Conservation (phyloP, 1,140 invertebrate species). For the Cotesia vestalis region DNA sequence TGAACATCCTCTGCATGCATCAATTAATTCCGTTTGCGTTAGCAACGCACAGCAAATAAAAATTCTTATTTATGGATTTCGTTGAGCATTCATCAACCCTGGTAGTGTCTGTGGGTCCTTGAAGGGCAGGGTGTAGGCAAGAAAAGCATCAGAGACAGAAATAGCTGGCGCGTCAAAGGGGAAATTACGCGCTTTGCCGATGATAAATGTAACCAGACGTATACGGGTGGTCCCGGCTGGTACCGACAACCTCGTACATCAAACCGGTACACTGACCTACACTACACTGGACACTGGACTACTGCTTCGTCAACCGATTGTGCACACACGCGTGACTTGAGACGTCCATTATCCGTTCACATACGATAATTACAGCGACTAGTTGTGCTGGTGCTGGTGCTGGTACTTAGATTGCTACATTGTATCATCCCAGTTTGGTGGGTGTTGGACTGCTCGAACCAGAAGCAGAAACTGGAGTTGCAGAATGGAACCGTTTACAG, state of each 20-base stretch:
- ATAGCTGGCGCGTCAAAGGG: conserved; percentile 28
- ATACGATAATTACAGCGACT: conserved; percentile 47
- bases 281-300: conserved; percentile 36
- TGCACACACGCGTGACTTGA: conserved; percentile 44
- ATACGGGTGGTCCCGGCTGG: conserved; percentile 38
- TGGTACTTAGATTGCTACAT: conserved; percentile 31
- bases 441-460: conserved; percentile 49
- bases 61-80: no score
- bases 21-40: no score
- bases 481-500: conserved; percentile 44
- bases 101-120: no score
- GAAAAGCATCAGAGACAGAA: conserved; percentile 21
- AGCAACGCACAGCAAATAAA: no score
- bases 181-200: conserved; percentile 35
- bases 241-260: conserved; percentile 39
- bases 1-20: no score
- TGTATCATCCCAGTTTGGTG: conserved; percentile 48
- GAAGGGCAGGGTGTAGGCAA: no score
- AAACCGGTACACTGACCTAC: conserved; percentile 54
- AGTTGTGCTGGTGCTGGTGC: background rate
- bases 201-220: conserved; percentile 38
- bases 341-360: conserved; percentile 49
- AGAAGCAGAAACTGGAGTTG: no score
- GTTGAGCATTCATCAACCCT: no score
- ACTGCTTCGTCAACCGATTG: conserved; percentile 27